Evolutionary conservation across 2,888 invertebrate species (phyloP).

Genomic region (Caenorhabditis sp.): DNA sequence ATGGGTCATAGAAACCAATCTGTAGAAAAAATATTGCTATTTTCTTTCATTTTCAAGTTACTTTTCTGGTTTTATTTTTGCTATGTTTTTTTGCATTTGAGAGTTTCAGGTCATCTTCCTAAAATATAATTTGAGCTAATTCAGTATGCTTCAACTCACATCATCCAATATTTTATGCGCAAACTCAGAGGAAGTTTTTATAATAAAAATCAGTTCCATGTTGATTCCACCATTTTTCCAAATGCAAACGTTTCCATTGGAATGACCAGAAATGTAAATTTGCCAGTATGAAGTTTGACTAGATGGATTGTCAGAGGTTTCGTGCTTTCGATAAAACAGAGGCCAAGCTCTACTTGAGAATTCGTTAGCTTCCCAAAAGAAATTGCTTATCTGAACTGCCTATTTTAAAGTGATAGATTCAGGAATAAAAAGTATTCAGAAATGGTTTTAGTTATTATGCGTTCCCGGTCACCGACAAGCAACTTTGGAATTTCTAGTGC

Average conservation of each 20-base stretch:
- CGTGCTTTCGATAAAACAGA: constrained; percentile 21
- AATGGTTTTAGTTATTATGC: no score
- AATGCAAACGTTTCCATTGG: constrained; percentile 50
- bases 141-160: no score
- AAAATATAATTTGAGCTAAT: no score
- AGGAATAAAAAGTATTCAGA: no score
- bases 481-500: no score
- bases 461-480: no score
- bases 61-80: constrained; percentile 2
- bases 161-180: no score
- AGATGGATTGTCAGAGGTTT: constrained; percentile 21
- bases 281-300: constrained; percentile 39
- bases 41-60: neutral
- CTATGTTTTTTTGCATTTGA: neutral
- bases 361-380: constrained; percentile 26
- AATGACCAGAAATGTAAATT: constrained; percentile 54
- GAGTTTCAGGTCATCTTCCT: neutral
- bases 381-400: constrained; percentile 28
- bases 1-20: constrained; percentile 50
- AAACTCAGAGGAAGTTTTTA: constrained; percentile 43
- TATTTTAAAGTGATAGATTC: neutral
- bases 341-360: constrained; percentile 47
- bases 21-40: neutral
- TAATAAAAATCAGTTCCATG: constrained; percentile 26
- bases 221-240: constrained; percentile 45